phyloP scores from a whole-genome alignment of 2,888 invertebrate genomes.

The Andrena praecox region DNA sequence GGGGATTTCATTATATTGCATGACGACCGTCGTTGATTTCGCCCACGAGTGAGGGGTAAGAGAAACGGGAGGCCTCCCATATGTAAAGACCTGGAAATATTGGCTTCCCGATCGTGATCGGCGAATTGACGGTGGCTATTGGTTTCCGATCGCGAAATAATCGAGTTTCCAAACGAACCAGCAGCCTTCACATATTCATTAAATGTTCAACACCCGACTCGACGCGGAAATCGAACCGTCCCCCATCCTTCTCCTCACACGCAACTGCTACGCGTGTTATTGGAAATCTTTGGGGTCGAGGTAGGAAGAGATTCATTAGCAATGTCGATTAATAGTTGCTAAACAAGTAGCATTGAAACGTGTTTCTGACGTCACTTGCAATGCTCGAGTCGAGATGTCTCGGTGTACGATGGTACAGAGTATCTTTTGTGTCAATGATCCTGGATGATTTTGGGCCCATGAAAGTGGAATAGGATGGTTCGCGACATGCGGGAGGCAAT shows the following conservation, averaged over 20 bases:
- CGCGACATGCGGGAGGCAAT: neutral
- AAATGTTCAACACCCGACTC: slow-evolving; percentile 25
- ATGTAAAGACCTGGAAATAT: slow-evolving; percentile 14
- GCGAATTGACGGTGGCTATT: slow-evolving; percentile 16
- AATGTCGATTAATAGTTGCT: neutral
- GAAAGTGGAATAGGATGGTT: too few species aligned
- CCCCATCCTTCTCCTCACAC: neutral
- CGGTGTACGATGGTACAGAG: too few species aligned
- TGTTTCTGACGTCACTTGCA: neutral
- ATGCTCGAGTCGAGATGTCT: too few species aligned
- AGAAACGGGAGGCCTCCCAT: neutral
- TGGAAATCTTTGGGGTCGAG: neutral
- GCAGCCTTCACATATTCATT: slow-evolving; percentile 27
- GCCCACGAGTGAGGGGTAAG: neutral
- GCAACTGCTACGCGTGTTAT: neutral
- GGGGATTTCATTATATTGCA: slow-evolving; percentile 10
- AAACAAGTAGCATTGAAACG: neutral
- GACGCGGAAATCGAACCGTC: neutral
- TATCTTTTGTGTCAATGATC: too few species aligned
- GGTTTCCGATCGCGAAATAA: slow-evolving; percentile 29
- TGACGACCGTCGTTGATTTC: neutral
- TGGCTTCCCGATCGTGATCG: neutral
- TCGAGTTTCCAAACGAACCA: slow-evolving; percentile 18
- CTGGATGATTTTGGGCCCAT: too few species aligned
- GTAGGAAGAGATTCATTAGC: neutral